Base-by-base conservation (phyloP, 2,888 invertebrate species). In the Coelinius sp. region DNA sequence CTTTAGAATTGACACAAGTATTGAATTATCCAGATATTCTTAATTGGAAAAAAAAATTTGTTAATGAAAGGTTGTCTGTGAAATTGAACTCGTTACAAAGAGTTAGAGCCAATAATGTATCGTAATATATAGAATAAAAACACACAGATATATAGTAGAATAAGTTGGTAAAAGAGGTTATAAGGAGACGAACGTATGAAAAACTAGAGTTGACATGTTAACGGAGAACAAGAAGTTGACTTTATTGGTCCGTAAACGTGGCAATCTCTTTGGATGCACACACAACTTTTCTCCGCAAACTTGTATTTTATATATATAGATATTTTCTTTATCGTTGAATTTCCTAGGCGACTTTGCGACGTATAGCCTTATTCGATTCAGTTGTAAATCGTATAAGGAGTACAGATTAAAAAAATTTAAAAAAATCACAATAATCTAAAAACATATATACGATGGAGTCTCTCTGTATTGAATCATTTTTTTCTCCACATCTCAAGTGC, bases 131-230 rank as follows among this genome's bases (percentile, higher is more conserved):
- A 56, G 44, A 56, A 52, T 24, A 31, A 38, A 24, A 46, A 63
- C 25, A 46, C 44, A 17, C 20, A 22, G 27, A 56, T 52, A 70
- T 38, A 68, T 64, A 77, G 67, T 5, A 56, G 56, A 25, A 17
- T n/a, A 56, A 27, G 56, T 31, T 56, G 31, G 56, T n/a, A 56
- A 31, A 56, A 56, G 56, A 56, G 56, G 72, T 72, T 68, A 73
- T 70, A 73, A 70, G 69, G 31, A 69, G 66, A 65, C 38, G 38
- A 69, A 66, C 71, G 76, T 77, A 80, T 81, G 84, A 86, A 84
- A 85, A 86, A 86, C 84, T 85, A 80, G 84, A 76, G 84, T 84
- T 84, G 84, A 84, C 85, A 83, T 84, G 81, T 86, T 86, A 85
- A 85, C 84, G 83, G 81, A 76, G 81, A 81, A 82, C 83, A 85